These are phyloP conservation scores for Stramonita haemastoma DNA, from an alignment of 2,888 invertebrate genomes.

Conservation along the genomic window DNA sequence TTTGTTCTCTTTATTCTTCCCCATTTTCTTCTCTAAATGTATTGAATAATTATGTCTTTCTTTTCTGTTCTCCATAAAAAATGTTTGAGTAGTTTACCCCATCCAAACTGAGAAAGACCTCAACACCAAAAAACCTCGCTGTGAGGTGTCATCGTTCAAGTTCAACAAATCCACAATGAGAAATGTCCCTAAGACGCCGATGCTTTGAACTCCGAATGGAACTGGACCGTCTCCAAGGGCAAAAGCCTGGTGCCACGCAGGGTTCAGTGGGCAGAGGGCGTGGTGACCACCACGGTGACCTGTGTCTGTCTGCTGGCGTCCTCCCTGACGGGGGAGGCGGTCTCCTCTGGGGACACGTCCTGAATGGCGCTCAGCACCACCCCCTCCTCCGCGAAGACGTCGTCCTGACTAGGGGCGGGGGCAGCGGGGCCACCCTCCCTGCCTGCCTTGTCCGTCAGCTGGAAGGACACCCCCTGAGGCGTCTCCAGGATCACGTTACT, in stretches of 20 bases:
- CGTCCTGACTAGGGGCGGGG: neutral
- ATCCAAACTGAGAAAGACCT: neutral
- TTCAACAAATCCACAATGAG: neutral
- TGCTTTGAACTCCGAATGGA: neutral
- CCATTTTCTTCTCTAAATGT: neutral
- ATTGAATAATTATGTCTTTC: neutral
- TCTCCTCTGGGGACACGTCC: neutral
- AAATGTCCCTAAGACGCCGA: neutral
- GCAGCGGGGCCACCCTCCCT: neutral
- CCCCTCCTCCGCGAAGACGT: conserved; percentile 14
- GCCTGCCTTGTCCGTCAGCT: neutral
- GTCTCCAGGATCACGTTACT: conserved; percentile 35
- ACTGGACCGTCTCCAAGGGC: neutral
- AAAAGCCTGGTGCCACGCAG: neutral
- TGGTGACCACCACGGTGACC: neutral
- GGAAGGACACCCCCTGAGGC: conserved; percentile 20
- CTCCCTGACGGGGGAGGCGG: neutral
- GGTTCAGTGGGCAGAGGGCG: neutral
- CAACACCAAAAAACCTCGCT: neutral
- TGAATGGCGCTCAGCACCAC: neutral
- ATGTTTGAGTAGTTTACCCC: neutral
- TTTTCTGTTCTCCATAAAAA: neutral
- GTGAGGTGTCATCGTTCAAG: neutral
- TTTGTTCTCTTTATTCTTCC: neutral
- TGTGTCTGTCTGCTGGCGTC: too few relatives aligned